phyloP scores from a whole-genome alignment of 2,888 invertebrate species.

The Drosophila neoperkinsi region DNA sequence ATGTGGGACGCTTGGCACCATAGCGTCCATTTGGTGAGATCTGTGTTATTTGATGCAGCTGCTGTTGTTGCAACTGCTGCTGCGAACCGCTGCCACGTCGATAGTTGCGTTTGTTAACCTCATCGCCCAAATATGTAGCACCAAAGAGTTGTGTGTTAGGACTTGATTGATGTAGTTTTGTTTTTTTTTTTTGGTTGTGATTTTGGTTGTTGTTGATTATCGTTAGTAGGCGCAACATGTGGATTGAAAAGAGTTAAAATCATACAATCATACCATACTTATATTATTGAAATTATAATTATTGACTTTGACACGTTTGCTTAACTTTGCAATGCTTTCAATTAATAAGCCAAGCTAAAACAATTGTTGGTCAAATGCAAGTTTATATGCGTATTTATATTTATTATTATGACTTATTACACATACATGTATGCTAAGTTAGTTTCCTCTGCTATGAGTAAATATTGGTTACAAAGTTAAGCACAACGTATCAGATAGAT shows the following conservation, averaged over 20 bases:
- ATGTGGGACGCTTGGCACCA: constrained; percentile 88
- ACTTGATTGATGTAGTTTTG: constrained; percentile 68
- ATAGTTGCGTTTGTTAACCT: constrained; percentile 69
- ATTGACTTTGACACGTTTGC: constrained; percentile 24
- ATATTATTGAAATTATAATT: constrained; percentile 24
- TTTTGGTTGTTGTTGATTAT: constrained; percentile 46
- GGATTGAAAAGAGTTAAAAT: constrained; percentile 60
- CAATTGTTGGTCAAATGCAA: background rate
- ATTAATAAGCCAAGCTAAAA: background rate
- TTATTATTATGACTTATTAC: background rate
- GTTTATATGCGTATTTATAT: background rate
- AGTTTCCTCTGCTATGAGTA: background rate
- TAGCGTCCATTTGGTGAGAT: constrained; percentile 87
- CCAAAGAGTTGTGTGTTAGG: constrained; percentile 85
- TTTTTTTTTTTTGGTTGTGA: constrained; percentile 37
- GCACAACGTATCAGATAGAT: constrained; percentile 3
- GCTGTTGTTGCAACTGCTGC: constrained; percentile 45
- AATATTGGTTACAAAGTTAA: constrained; percentile 3
- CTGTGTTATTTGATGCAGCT: constrained; percentile 81
- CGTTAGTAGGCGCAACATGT: constrained; percentile 71
- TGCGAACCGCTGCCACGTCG: constrained; percentile 47
- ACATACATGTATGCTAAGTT: background rate
- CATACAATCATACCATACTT: constrained; percentile 19
- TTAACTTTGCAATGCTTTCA: constrained; percentile 12
- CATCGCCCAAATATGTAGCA: constrained; percentile 83